These are phyloP conservation scores for Odontesthes bonariensis DNA, from an alignment of 2,113 vertebrate species.

Conservation along the genomic window DNA sequence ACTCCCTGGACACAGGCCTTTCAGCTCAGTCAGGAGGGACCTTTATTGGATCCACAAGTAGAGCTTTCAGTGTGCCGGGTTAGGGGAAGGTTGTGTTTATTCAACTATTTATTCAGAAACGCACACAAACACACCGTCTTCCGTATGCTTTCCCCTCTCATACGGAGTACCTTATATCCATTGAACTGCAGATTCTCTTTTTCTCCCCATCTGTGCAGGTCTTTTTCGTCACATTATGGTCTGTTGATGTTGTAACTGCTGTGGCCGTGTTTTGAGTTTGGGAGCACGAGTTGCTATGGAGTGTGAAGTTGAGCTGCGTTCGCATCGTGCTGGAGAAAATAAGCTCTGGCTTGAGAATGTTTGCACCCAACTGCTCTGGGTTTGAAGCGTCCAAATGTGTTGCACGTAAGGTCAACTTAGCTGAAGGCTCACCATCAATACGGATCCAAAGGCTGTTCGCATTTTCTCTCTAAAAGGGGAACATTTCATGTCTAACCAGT, in stretches of 20 bases:
- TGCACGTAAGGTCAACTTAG: neutral
- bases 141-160: conserved; percentile 9
- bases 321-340: conserved; percentile 38
- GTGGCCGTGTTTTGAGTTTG: conserved; percentile 4
- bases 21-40: conserved; percentile 29
- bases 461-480: too few species aligned
- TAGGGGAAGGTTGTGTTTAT: conserved; percentile 68
- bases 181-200: conserved; percentile 36
- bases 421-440: too few species aligned
- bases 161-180: conserved; percentile 41
- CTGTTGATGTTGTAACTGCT: conserved; percentile 52
- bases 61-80: conserved; percentile 59
- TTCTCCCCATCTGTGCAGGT: neutral
- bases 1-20: conserved; percentile 25
- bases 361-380: neutral
- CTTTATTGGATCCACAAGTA: conserved; percentile 62
- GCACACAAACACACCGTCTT: conserved; percentile 28
- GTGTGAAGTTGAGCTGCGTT: conserved; percentile 9
- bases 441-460: too few species aligned
- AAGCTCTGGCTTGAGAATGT: neutral
- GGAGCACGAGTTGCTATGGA: neutral
- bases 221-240: conserved; percentile 28
- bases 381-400: neutral
- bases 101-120: conserved; percentile 51
- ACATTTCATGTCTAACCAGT: too few species aligned